Evolutionary conservation across 2,113 vertebrate species (phyloP).

Genomic region (Todiramphus chloris): DNA sequence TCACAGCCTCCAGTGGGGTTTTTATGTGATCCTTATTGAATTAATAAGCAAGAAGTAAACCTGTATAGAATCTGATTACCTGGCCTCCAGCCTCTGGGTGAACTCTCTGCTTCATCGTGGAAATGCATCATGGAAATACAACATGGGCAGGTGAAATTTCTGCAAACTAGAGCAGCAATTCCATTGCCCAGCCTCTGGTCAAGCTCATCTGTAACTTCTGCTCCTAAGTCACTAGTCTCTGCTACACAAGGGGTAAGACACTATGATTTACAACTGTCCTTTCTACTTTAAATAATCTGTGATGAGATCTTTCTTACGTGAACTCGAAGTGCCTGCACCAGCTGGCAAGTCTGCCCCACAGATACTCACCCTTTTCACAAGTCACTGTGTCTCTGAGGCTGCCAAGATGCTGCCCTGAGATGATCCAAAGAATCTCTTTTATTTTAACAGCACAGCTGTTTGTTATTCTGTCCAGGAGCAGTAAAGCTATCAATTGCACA

Average conservation of each 20-base stretch:
- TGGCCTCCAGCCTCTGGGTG: not conserved
- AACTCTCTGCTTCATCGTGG: not conserved
- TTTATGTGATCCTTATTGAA: constrained; percentile 21
- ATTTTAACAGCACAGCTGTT: constrained; percentile 16
- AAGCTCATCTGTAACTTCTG: not conserved
- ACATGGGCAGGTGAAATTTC: not conserved
- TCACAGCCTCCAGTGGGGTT: not conserved
- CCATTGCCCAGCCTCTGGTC: not conserved
- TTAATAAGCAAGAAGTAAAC: constrained; percentile 21
- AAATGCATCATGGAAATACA: not conserved
- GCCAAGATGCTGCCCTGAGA: not conserved
- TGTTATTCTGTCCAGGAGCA: constrained; percentile 32
- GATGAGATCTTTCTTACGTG: not conserved
- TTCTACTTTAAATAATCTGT: not conserved
- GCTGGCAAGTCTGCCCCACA: not conserved
- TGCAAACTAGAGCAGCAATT: not conserved
- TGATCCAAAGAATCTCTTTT: not conserved
- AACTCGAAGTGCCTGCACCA: not conserved
- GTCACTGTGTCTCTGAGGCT: not conserved
- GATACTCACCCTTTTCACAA: not conserved
- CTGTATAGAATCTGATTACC: constrained; percentile 4
- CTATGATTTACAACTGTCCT: not conserved
- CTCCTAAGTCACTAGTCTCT: not conserved
- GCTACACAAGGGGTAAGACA: not conserved
- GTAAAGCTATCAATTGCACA: constrained; percentile 24